phyloP scores from a whole-genome alignment of 1,140 invertebrate genomes.

The Sminthurinus signatus region DNA sequence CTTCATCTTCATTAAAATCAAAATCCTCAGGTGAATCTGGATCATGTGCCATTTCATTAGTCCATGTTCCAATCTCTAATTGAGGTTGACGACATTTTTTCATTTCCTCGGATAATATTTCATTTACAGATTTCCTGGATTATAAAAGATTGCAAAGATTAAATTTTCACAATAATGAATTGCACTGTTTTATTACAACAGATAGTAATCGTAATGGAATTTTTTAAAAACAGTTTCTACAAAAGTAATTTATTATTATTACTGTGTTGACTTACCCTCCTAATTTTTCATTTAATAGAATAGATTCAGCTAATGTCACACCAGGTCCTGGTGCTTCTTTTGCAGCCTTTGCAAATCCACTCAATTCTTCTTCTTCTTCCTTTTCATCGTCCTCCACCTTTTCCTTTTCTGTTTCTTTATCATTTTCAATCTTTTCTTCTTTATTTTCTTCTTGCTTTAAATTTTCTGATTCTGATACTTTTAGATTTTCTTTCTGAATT shows the following conservation, averaged over 20 bases:
- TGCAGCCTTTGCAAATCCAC: slow-evolving; percentile 40
- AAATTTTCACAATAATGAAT: too few relatives aligned
- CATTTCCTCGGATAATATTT: slow-evolving; percentile 48
- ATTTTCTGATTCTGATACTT: background rate
- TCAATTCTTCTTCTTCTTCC: slow-evolving; percentile 34
- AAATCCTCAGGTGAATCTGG: slow-evolving; percentile 7
- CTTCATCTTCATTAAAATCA: slow-evolving; percentile 44
- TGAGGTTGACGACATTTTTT: slow-evolving; percentile 49
- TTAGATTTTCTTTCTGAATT: background rate
- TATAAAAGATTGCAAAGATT: too few relatives aligned
- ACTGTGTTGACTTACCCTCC: slow-evolving; percentile 24
- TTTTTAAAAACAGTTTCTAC: too few relatives aligned
- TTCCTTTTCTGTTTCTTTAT: slow-evolving; percentile 16
- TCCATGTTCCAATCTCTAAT: slow-evolving; percentile 84
- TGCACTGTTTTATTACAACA: too few relatives aligned
- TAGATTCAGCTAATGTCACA: slow-evolving; percentile 32
- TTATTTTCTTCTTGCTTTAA: background rate
- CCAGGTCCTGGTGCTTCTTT: slow-evolving; percentile 35
- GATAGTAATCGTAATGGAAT: too few relatives aligned
- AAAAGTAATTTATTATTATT: too few relatives aligned
- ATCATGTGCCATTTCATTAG: slow-evolving; percentile 68
- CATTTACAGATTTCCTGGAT: slow-evolving; percentile 48
- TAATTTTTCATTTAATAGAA: slow-evolving; percentile 35
- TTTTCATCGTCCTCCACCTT: slow-evolving; percentile 1
- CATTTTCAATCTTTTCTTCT: background rate